phyloP scores from a whole-genome alignment of 2,113 vertebrate species.

The Megaceryle torquata region DNA sequence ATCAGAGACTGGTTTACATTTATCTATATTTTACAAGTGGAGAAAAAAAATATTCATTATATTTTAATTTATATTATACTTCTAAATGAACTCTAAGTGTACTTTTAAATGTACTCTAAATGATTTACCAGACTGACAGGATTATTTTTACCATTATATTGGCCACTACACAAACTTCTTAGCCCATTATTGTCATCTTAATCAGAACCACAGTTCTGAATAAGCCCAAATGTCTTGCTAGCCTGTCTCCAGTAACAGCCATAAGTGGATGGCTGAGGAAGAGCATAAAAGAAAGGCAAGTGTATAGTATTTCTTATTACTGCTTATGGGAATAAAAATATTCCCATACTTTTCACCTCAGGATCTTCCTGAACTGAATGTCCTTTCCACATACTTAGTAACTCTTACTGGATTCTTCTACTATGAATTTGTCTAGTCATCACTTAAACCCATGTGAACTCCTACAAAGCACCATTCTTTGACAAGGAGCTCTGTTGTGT shows the following conservation, averaged over 20 bases:
- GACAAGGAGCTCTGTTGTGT: background rate
- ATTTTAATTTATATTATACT: background rate
- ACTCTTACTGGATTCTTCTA: background rate
- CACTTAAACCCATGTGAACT: background rate
- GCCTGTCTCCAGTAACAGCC: background rate
- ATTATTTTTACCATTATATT: background rate
- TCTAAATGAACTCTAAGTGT: background rate
- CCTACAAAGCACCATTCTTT: background rate
- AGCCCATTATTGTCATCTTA: background rate
- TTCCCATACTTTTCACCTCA: background rate
- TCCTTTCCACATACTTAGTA: background rate
- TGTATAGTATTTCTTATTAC: accelerated
- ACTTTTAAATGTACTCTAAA: background rate
- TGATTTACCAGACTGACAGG: background rate
- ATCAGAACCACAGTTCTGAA: background rate
- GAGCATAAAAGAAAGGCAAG: background rate
- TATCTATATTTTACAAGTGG: background rate
- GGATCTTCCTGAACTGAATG: background rate
- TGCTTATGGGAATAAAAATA: background rate
- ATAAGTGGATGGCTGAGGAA: background rate
- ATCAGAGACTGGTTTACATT: background rate
- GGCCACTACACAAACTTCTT: background rate
- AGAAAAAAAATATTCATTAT: background rate
- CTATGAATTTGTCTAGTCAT: background rate
- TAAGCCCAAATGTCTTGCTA: background rate